Evolutionary conservation across 1,140 invertebrate species (phyloP).

Genomic region (Stegodyphus dumicola): DNA sequence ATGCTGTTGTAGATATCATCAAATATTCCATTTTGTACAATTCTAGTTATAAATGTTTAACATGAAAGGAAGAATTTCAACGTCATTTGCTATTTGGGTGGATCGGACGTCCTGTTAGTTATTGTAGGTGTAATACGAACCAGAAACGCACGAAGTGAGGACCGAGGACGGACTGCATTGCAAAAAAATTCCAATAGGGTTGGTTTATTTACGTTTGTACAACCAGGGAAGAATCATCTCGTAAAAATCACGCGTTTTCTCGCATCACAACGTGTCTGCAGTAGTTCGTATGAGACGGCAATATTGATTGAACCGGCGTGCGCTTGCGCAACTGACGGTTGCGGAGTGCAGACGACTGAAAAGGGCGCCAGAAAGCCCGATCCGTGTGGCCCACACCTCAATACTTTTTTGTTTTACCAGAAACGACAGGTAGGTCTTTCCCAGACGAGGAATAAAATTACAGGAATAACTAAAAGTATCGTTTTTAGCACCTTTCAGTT

Average conservation of each 20-base stretch:
- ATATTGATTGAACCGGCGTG: constrained; percentile 34
- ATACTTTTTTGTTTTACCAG: too few relatives aligned
- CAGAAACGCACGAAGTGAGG: background rate
- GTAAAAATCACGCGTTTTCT: constrained; percentile 42
- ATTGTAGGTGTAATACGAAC: background rate
- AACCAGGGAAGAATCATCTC: background rate
- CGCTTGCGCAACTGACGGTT: constrained; percentile 23
- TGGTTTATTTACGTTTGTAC: constrained; percentile 44
- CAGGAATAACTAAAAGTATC: background rate
- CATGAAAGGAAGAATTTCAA: background rate
- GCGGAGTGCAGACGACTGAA: constrained; percentile 34
- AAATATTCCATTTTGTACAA: too few relatives aligned
- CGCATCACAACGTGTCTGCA: constrained; percentile 50
- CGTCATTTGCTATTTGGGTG: background rate
- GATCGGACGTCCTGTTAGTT: background rate
- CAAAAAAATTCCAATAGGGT: background rate
- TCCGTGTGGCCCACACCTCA: background rate
- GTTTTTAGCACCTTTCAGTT: background rate
- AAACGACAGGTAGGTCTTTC: background rate
- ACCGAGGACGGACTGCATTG: background rate
- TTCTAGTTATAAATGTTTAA: background rate
- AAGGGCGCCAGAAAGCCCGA: constrained; percentile 38
- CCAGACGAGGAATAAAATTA: background rate
- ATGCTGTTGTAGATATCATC: too few relatives aligned
- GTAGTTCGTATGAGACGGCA: constrained; percentile 45